Base-by-base conservation (phyloP, 1,140 invertebrate genomes). In the Penaeus chinensis region DNA sequence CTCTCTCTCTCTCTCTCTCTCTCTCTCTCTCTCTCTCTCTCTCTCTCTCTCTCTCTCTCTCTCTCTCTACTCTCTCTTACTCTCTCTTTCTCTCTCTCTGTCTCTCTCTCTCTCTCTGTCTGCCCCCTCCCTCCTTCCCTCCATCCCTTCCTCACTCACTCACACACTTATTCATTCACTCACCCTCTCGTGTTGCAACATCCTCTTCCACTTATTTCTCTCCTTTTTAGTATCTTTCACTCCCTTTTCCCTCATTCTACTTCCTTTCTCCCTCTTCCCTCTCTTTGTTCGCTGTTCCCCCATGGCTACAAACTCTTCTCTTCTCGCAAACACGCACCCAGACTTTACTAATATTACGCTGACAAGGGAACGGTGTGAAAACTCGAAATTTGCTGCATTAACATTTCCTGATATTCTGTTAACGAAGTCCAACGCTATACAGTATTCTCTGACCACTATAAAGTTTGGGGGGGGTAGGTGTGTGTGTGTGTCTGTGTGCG, bases 401-500 rank as follows among this genome's bases (percentile, higher is more conserved):
- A 54, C 54, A 54, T 54, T 54, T 54, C 11, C 8, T 54, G 54
- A 54, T 54, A 54, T 16, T 54, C 54, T 13, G 11, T 54, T 54
- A 54, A 54, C 54, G 54, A 54, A 54, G 54, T 11, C 54, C 16
- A 13, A 8, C 54, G 54, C 32, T 32, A 1, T 24, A 77, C 5
- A 78, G 27, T 78, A 19, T 32, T 7, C 24, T 22, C 20, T 1
- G 7, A 10, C 0, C 7, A 42, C 5, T 11, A 20, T 42, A 18
- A 42, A 20, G 42, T 42, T n/a, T 3, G 19, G 37, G 37, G 42
- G 76, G 42, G 42, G 24, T 77, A 2, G n/a, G 76, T 77, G 76
- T 77, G 76, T 77, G 76, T 77, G 76, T 77, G 76, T 77, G 37
- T 42, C 4, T 42, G 37, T 42, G 32, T 32, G 32, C 32, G 32